These are phyloP conservation scores for Tachysurus fulvidraco DNA, from an alignment of 2,113 vertebrate genomes.

Conservation along the genomic window DNA sequence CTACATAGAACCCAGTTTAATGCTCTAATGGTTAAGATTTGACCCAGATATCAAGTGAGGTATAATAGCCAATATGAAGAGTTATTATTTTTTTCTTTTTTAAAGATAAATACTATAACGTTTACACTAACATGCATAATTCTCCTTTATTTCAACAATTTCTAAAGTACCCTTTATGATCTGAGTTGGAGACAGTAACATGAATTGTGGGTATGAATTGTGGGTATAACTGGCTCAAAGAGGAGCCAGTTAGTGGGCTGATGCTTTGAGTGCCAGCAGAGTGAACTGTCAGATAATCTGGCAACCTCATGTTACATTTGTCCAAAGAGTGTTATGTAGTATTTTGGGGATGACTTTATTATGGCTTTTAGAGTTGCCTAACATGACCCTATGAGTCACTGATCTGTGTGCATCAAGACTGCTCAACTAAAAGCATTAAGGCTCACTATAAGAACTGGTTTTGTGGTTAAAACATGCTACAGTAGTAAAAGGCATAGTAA, in stretches of 20 bases:
- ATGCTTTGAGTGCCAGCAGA: constrained; percentile 44
- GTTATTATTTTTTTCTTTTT: neutral
- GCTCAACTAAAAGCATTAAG: neutral
- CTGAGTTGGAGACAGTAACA: neutral
- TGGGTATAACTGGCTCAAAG: neutral
- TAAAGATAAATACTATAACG: neutral
- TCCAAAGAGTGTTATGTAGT: constrained; percentile 60
- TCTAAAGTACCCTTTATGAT: neutral
- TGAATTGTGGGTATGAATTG: neutral
- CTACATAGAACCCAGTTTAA: neutral
- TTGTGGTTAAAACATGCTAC: neutral
- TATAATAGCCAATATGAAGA: neutral
- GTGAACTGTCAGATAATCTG: constrained; percentile 59
- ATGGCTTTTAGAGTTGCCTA: constrained; percentile 49
- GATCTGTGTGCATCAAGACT: constrained; percentile 29
- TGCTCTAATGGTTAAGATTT: neutral
- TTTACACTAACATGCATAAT: neutral
- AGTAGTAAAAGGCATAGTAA: neutral
- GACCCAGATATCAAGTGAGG: neutral
- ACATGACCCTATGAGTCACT: constrained; percentile 50
- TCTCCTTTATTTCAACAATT: neutral
- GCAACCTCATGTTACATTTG: constrained; percentile 65
- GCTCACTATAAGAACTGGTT: neutral
- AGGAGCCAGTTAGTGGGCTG: constrained; percentile 37
- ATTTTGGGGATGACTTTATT: constrained; percentile 64